Percentiles rank a stretch among this genome's conserved stretches.
These are phyloP conservation scores for Pedionomus torquatus DNA, from an alignment of 2,113 vertebrate species.

Conservation along the genomic window DNA sequence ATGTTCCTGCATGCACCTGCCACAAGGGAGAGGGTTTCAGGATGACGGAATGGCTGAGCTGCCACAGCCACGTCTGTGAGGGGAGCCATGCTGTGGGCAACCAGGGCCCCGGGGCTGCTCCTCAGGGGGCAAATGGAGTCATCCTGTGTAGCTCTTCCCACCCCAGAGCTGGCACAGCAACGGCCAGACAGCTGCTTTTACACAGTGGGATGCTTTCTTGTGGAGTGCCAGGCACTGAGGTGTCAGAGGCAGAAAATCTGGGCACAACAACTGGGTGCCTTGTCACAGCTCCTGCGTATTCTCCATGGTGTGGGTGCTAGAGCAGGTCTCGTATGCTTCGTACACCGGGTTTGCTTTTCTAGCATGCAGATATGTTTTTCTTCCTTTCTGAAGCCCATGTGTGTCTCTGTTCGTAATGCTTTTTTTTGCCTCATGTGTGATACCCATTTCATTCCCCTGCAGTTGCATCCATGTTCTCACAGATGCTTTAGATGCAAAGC, in stretches of 20 bases:
- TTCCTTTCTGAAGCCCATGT: accelerated
- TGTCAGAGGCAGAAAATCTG: not conserved
- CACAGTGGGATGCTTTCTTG: accelerated
- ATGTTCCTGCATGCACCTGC: accelerated
- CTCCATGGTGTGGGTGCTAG: accelerated
- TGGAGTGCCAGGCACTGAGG: accelerated
- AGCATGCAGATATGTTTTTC: not conserved
- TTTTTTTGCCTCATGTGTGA: not conserved
- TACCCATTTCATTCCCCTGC: not conserved
- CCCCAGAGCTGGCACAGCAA: not conserved
- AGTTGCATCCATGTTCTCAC: not conserved
- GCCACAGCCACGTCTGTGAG: not conserved
- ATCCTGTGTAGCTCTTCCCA: accelerated
- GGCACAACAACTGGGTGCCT: accelerated
- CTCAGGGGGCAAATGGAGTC: not conserved
- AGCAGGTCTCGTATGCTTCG: not conserved
- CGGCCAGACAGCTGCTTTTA: accelerated
- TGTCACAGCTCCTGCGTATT: accelerated
- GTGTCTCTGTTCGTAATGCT: not conserved
- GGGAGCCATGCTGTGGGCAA: accelerated
- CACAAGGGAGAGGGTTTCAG: accelerated
- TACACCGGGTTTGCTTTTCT: not conserved
- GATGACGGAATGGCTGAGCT: accelerated
- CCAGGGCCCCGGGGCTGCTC: accelerated
- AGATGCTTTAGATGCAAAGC: not conserved